Evolutionary conservation across 2,113 vertebrate genomes (phyloP).

Genomic region (Peucedramus taeniatus): DNA sequence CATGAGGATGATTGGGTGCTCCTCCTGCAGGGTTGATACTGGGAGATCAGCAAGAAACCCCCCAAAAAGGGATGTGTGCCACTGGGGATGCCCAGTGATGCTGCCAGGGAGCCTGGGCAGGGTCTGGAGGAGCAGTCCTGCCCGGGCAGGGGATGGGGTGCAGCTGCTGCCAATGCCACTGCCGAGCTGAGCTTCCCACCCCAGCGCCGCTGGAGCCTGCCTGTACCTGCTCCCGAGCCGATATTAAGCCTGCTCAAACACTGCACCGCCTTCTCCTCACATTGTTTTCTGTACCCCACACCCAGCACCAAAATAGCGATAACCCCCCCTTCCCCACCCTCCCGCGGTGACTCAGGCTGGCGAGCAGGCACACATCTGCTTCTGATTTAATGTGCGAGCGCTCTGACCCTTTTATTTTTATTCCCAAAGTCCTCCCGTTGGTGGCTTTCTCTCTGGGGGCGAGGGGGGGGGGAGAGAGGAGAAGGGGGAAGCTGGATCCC

Average conservation of each 20-base stretch:
- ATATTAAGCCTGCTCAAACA: conserved; percentile 64
- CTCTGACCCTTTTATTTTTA: conserved; percentile 48
- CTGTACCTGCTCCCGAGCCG: conserved; percentile 63
- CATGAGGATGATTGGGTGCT: rapidly evolving
- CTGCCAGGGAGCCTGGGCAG: not conserved
- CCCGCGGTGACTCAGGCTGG: conserved; percentile 66
- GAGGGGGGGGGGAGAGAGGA: too few species aligned
- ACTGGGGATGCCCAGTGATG: not conserved
- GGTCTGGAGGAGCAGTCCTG: not conserved
- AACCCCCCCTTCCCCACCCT: conserved; percentile 55
- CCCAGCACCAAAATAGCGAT: conserved; percentile 71
- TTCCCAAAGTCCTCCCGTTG: conserved; percentile 2
- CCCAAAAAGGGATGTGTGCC: not conserved
- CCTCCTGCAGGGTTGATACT: not conserved
- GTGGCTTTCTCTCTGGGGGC: not conserved
- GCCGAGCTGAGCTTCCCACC: not conserved
- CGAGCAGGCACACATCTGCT: conserved; percentile 69
- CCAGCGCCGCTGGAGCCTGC: conserved; percentile 48
- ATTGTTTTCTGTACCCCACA: conserved; percentile 71
- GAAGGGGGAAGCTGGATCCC: not conserved
- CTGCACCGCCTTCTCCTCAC: conserved; percentile 58
- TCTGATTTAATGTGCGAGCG: conserved; percentile 56
- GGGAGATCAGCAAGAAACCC: not conserved
- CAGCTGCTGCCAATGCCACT: not conserved
- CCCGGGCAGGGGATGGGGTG: not conserved